Base-by-base conservation (phyloP, 2,113 vertebrate genomes). In the Periophthalmus modestus region DNA sequence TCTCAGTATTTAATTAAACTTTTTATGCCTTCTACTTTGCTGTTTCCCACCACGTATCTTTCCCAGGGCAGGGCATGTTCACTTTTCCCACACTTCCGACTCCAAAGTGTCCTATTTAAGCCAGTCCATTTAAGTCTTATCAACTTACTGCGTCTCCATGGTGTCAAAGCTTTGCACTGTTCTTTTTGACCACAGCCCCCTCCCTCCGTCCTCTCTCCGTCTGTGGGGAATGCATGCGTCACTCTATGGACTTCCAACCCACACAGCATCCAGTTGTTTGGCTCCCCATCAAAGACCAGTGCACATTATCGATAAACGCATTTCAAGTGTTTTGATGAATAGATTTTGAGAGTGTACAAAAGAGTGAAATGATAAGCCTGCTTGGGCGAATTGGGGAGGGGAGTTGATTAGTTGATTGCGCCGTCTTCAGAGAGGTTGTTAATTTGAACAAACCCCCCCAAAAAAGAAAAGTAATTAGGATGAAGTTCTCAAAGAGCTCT, bases 391-490 rank as follows among this genome's bases (percentile, higher is more conserved):
- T 36, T 23, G 81, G 59, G 74, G 72, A 73, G 59, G 55, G 66
- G 28, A 72, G 75, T 79, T 81, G 85, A 89, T 90, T 88, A 84
- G 77, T 62, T 89, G 88, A 89, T 88, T 84, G 68, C 36, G 24
- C 63, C 80, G 87, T 82, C 77, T 78, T 86, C 74, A 84, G 77
- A 79, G 87, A 69, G 23, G 50, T 75, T 86, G 87, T 84, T 90
- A 80, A 89, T 87, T 90, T 85, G 46, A 79, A 80, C 55, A 0
- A 69, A 52, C 4, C 14, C 50, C 54, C 54, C n/a, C 72, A 50
- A 83, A 78, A 86, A 88, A 80, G 52, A 82, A 80, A 87, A 87
- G 79, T 87, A 89, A 91, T 90, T 89, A 89, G 87, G 71, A 77
- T 67, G 43, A 81, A 90, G 68, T 87, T 85, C 57, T 62, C 33